Percentiles rank a stretch among this genome's conserved stretches.
Conservation (phyloP, 1,140 invertebrate genomes). For the Eumeta japonica region DNA sequence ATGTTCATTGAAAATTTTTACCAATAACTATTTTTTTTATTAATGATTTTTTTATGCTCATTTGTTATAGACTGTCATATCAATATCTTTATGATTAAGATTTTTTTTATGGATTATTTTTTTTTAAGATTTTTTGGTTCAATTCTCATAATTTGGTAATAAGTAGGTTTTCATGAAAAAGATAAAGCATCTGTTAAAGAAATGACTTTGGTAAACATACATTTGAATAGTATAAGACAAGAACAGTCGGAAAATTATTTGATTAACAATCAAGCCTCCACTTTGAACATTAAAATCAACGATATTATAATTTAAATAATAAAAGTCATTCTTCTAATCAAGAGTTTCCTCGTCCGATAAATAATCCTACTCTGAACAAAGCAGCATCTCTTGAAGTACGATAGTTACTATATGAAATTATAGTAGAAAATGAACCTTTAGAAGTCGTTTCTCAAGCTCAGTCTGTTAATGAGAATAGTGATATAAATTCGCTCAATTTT, state of each 20-base stretch:
- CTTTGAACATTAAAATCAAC: constrained; percentile 1
- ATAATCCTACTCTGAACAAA: constrained; percentile 1
- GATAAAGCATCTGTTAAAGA: constrained; percentile 1
- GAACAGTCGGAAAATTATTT: background rate
- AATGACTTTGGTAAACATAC: background rate
- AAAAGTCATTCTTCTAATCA: constrained; percentile 1
- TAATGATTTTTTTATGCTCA: no score
- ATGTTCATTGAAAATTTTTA: no score
- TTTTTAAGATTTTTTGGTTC: constrained; percentile 1
- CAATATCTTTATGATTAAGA: no score
- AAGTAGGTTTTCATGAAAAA: constrained; percentile 1
- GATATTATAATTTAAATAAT: background rate
- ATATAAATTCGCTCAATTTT: background rate
- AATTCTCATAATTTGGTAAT: constrained; percentile 1
- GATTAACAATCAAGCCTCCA: constrained; percentile 1
- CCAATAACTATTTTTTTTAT: no score
- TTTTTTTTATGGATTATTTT: no score
- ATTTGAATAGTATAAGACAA: constrained; percentile 1
- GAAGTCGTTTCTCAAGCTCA: constrained; percentile 1
- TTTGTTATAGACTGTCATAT: no score
- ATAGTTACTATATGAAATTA: constrained; percentile 1
- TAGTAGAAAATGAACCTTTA: constrained; percentile 1
- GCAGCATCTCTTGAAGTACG: background rate
- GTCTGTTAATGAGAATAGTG: background rate
- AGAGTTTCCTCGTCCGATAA: background rate